Evolutionary conservation across 1,140 invertebrate species (phyloP).

Genomic region (Diorhabda sublineata): DNA sequence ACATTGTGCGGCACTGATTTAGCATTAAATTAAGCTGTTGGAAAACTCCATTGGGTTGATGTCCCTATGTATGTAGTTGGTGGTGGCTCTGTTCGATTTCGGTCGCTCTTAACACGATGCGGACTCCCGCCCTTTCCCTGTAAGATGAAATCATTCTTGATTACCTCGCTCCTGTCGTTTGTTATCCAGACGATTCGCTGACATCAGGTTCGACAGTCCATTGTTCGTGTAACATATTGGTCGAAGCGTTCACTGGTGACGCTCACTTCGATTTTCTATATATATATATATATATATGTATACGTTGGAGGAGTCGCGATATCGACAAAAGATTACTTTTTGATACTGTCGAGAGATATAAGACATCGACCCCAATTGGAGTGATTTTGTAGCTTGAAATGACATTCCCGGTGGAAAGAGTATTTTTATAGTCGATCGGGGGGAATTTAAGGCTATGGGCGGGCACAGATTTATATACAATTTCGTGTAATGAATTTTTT

Average conservation of each 20-base stretch:
- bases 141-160: slow-evolving; percentile 44
- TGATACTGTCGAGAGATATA: slow-evolving; percentile 2
- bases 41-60: slow-evolving; percentile 19
- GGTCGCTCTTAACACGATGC: slow-evolving; percentile 39
- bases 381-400: background rate
- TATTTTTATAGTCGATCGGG: background rate
- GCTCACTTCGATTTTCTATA: slow-evolving; percentile 6
- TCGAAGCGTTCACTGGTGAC: slow-evolving; percentile 15
- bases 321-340: background rate
- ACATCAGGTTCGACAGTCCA: slow-evolving; percentile 48
- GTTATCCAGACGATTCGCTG: slow-evolving; percentile 42
- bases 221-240: slow-evolving; percentile 46
- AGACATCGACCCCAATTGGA: slow-evolving; percentile 1
- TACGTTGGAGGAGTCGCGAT: background rate
- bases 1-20: background rate
- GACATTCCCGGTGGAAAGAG: background rate
- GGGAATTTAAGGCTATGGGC: background rate
- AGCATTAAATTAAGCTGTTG: background rate
- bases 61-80: slow-evolving; percentile 26
- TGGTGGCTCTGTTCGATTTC: slow-evolving; percentile 27
- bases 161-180: slow-evolving; percentile 43
- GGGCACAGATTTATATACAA: background rate
- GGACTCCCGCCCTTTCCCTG: slow-evolving; percentile 45
- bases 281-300: slow-evolving; percentile 10
- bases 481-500: too few species aligned